A percentile compares a stretch with the other conserved stretches of the same genome.
Conservation (phyloP, 2,888 invertebrate species). For the Meteorus colon region DNA sequence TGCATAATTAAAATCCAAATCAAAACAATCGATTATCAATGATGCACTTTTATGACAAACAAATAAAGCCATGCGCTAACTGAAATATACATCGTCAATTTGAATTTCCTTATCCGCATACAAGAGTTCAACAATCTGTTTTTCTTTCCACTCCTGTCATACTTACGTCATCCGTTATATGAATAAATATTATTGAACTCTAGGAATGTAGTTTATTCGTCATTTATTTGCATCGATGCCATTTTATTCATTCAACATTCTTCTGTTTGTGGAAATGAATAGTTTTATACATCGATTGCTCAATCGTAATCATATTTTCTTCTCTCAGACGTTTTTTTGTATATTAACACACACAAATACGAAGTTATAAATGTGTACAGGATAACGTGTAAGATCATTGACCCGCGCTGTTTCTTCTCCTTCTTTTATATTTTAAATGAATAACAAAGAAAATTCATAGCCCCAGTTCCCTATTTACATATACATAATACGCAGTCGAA, state of each 20-base stretch:
- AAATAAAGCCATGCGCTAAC: no score
- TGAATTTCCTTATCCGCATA: no score
- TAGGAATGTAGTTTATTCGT: no score
- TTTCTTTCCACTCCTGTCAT: no score
- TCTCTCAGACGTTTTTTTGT: background rate
- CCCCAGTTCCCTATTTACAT: background rate
- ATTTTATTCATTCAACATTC: background rate
- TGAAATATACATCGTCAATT: no score
- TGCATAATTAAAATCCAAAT: background rate
- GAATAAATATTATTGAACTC: no score
- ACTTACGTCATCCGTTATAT: no score
- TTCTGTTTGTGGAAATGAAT: background rate
- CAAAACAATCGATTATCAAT: no score
- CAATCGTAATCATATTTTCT: background rate
- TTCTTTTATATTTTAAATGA: background rate
- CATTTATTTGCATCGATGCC: background rate
- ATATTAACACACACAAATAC: background rate
- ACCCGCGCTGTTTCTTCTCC: background rate
- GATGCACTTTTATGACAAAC: no score
- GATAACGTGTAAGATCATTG: background rate
- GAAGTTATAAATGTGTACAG: background rate
- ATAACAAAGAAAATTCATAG: conserved; percentile 15
- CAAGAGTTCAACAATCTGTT: no score
- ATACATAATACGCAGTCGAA: background rate
- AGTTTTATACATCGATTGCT: background rate